Percentiles rank a stretch among this genome's conserved stretches.
Conservation (phyloP, 2,797 vertebrate genomes). For the Hydrolagus colliei region DNA sequence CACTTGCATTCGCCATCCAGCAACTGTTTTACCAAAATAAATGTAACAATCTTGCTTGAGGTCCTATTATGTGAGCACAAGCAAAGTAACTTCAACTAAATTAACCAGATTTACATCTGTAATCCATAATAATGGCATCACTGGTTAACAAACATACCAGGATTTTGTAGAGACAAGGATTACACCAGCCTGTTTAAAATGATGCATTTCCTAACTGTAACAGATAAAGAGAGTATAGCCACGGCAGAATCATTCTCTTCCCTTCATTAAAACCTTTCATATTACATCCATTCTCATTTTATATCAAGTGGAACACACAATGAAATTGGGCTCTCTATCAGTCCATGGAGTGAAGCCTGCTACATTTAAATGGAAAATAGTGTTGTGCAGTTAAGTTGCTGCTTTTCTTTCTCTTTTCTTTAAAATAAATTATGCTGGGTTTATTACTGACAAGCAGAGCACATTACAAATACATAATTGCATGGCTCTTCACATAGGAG, state of each 20-base stretch:
- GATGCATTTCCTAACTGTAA: conserved; percentile 20
- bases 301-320: not conserved
- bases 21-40: no score
- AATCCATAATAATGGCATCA: not conserved
- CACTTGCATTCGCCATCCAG: no score
- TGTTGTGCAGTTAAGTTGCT: not conserved
- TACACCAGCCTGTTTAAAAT: not conserved
- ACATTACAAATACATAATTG: no score
- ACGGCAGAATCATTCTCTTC: not conserved
- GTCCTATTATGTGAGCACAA: no score
- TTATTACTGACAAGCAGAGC: no score
- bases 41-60: no score
- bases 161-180: not conserved
- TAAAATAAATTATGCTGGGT: no score
- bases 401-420: not conserved
- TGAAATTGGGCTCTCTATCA: not conserved
- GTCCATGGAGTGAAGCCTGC: not conserved
- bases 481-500: no score
- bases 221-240: conserved; percentile 8
- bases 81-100: no score
- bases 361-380: not conserved
- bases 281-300: conserved; percentile 20
- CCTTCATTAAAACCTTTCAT: conserved; percentile 19
- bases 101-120: not conserved
- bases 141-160: not conserved